A percentile compares a stretch with the other conserved stretches of the same genome.
These are phyloP conservation scores for Helicoverpa armigera DNA, from an alignment of 1,140 invertebrate species.

Conservation along the genomic window DNA sequence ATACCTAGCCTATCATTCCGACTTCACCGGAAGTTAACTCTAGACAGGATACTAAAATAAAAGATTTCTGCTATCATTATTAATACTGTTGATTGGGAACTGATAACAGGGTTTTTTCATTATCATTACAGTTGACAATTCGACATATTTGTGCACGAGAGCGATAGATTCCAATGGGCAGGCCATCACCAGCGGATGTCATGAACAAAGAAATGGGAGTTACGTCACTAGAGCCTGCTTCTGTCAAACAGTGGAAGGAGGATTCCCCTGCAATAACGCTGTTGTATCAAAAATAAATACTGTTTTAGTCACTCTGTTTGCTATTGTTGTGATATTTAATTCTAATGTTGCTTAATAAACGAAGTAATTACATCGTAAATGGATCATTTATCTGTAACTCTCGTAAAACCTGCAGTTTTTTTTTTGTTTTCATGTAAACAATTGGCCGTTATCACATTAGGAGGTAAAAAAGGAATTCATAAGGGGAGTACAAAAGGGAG, in stretches of 20 bases:
- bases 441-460: no score
- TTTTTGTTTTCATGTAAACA: no score
- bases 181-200: slow-evolving; percentile 82
- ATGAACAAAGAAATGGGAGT: slow-evolving; percentile 72
- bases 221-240: slow-evolving; percentile 74
- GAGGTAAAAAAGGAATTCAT: no score
- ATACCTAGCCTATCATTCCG: no score
- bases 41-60: no score
- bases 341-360: slow-evolving; percentile 21
- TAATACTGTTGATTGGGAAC: no score
- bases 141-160: slow-evolving; percentile 86
- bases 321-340: slow-evolving; percentile 25
- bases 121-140: slow-evolving; percentile 83
- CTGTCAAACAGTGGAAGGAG: slow-evolving; percentile 74
- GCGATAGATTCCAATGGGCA: slow-evolving; percentile 71
- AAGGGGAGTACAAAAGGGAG: no score
- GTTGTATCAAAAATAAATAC: slow-evolving; percentile 11
- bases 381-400: no score
- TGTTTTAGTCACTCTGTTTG: slow-evolving; percentile 10
- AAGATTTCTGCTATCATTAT: no score
- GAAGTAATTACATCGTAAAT: neutral
- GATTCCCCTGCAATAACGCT: slow-evolving; percentile 75
- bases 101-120: neutral
- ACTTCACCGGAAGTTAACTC: no score
- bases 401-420: no score